Conservation (phyloP, 2,888 invertebrate genomes). For the Craniophora ligustri region DNA sequence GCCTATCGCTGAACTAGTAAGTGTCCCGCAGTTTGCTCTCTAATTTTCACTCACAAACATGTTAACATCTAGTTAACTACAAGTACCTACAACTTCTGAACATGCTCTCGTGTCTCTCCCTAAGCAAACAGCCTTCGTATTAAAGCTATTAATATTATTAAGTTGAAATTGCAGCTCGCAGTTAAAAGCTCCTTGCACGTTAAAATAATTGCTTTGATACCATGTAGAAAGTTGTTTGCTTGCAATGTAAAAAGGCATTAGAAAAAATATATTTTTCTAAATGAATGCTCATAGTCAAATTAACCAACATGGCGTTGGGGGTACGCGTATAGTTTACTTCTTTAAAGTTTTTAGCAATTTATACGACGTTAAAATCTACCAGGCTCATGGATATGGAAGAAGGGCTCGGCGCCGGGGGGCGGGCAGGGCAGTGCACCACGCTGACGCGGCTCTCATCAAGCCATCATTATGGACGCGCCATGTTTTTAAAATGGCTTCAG, state of each 20-base stretch:
- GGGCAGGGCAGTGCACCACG: conserved; percentile 65
- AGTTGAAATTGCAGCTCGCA: conserved; percentile 35
- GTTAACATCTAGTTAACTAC: conserved; percentile 63
- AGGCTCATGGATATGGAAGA: conserved; percentile 32
- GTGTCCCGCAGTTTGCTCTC: conserved; percentile 72
- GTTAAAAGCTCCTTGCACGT: conserved; percentile 36
- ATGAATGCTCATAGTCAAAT: no score
- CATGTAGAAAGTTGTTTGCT: neutral
- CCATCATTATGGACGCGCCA: conserved; percentile 85
- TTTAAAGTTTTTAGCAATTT: conserved; percentile 44
- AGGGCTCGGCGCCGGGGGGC: conserved; percentile 42
- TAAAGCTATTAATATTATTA: conserved; percentile 55
- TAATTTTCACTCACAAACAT: conserved; percentile 74
- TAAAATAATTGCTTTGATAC: conserved; percentile 35
- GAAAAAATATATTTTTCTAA: no score
- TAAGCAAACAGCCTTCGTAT: conserved; percentile 49
- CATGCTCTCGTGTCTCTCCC: conserved; percentile 54
- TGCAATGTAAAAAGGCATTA: neutral
- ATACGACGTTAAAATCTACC: conserved; percentile 58
- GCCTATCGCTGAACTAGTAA: conserved; percentile 67
- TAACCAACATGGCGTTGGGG: no score
- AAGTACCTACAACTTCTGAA: conserved; percentile 58
- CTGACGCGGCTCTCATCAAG: conserved; percentile 81
- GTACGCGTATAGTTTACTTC: neutral
- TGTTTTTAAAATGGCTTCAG: conserved; percentile 85